Evolutionary conservation across 1,140 invertebrate genomes (phyloP).

Genomic region (Conus ventricosus): DNA sequence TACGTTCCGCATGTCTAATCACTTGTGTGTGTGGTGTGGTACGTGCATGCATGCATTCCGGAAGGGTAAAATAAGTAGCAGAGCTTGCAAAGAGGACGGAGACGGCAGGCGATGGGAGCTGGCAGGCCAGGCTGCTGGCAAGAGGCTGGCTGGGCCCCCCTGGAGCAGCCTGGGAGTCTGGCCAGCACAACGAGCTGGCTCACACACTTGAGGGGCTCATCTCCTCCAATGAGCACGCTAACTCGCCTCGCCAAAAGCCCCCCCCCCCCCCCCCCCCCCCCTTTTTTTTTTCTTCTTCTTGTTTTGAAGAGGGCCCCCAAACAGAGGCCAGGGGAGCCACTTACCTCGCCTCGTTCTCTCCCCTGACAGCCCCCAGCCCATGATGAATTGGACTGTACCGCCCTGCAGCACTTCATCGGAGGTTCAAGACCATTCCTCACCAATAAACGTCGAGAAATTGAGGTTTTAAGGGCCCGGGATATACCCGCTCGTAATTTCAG

Average conservation of each 20-base stretch:
- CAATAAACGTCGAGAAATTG: slow-evolving; percentile 23
- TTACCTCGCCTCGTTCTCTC: background rate
- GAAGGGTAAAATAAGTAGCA: too few relatives aligned
- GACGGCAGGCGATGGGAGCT: too few relatives aligned
- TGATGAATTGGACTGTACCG: slow-evolving; percentile 29
- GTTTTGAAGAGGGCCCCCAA: background rate
- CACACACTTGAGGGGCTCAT: background rate
- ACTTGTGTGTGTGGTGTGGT: too few relatives aligned
- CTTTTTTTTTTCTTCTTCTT: too few relatives aligned
- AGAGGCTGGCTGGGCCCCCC: background rate
- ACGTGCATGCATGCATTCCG: too few relatives aligned
- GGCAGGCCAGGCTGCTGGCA: too few relatives aligned
- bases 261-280: too few relatives aligned
- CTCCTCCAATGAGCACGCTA: background rate
- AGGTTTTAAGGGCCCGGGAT: slow-evolving; percentile 19
- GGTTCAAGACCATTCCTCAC: slow-evolving; percentile 24
- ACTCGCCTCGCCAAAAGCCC: too few relatives aligned
- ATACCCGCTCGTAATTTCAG: slow-evolving; percentile 13
- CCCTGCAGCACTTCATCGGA: background rate
- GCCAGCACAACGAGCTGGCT: background rate
- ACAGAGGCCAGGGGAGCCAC: background rate
- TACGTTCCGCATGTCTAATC: too few relatives aligned
- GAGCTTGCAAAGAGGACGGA: too few relatives aligned
- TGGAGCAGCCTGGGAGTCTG: background rate
- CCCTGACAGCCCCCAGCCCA: slow-evolving; percentile 9